Evolutionary conservation across 2,113 vertebrate genomes (phyloP).

Genomic region (Panthera tigris): DNA sequence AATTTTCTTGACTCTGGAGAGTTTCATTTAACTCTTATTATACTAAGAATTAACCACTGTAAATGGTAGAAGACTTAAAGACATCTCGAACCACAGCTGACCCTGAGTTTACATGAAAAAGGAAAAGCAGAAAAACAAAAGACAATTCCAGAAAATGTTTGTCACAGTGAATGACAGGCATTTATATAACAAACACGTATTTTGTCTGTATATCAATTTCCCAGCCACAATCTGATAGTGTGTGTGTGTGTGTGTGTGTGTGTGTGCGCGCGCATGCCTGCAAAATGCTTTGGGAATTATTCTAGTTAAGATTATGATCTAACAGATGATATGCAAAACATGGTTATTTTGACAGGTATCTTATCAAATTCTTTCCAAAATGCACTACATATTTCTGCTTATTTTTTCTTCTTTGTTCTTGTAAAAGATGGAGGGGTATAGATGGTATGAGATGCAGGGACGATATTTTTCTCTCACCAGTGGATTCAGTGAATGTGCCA

Average conservation of each 20-base stretch:
- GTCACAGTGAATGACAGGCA: background rate
- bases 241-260: no score
- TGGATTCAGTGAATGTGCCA: background rate
- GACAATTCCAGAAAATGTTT: background rate
- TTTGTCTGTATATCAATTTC: background rate
- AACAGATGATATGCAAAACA: background rate
- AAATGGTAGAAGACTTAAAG: background rate
- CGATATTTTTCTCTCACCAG: background rate
- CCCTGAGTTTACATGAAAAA: background rate
- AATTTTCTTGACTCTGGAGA: conserved; percentile 46
- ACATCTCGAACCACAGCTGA: background rate
- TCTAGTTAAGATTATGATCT: background rate
- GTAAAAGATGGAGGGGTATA: background rate
- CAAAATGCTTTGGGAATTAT: background rate
- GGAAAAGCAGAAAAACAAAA: conserved; percentile 19
- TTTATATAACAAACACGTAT: background rate
- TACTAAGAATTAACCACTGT: background rate
- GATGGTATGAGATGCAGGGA: background rate
- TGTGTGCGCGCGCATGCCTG: background rate
- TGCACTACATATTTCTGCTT: background rate
- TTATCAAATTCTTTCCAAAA: background rate
- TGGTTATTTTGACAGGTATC: background rate
- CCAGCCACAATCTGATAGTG: background rate
- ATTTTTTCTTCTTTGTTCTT: background rate
- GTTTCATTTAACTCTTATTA: conserved; percentile 59